phyloP scores from a whole-genome alignment of 2,113 vertebrate genomes.

The Callipepla squamata region DNA sequence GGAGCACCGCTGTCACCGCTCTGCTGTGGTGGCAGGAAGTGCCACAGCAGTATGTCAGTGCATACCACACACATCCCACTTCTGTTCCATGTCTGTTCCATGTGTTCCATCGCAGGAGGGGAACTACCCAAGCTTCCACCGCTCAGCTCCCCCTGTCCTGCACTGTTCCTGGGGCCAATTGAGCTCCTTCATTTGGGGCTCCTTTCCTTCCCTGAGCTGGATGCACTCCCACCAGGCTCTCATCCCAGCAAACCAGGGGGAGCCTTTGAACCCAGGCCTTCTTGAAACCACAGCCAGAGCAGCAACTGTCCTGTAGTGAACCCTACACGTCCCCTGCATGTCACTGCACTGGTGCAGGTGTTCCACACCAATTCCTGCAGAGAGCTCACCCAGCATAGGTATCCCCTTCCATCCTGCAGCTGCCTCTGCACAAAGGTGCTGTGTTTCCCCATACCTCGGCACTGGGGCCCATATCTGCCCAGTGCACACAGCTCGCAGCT shows the following conservation, averaged over 20 bases:
- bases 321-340: neutral
- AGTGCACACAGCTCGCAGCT: conserved; percentile 84
- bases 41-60: neutral
- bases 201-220: neutral
- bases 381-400: neutral
- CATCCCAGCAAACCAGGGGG: neutral
- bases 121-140: no score
- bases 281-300: neutral
- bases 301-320: rapidly evolving
- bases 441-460: conserved; percentile 79
- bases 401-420: neutral
- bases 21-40: neutral
- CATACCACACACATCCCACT: rapidly evolving
- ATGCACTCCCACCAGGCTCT: neutral
- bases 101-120: no score
- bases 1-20: neutral
- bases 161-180: no score
- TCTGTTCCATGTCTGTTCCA: no score
- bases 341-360: rapidly evolving
- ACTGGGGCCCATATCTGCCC: conserved; percentile 83
- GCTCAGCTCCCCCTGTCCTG: no score
- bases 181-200: no score
- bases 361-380: neutral
- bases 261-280: neutral
- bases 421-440: no score